Conservation (phyloP, 2,797 vertebrate genomes). For the Karalla daura region DNA sequence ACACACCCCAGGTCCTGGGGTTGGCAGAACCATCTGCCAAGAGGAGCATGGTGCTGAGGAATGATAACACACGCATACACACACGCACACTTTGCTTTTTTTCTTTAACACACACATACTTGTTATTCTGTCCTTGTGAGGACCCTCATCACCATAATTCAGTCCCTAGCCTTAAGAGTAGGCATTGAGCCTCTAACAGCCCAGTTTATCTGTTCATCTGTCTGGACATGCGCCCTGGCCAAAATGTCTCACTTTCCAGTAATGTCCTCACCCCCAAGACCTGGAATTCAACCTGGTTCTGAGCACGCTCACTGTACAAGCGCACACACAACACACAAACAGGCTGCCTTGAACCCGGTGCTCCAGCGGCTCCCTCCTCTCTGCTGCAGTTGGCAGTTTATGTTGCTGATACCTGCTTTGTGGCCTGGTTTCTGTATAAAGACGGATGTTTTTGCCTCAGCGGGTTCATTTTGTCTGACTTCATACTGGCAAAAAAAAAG, state of each 20-base stretch:
- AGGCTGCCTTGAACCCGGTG: constrained; percentile 36
- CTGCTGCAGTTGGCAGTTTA: constrained; percentile 42
- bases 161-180: too few species aligned
- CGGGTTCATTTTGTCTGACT: constrained; percentile 24
- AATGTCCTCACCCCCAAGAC: too few species aligned
- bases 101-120: constrained; percentile 14
- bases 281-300: too few species aligned
- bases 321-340: constrained; percentile 27
- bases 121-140: too few species aligned
- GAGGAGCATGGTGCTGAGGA: constrained; percentile 68
- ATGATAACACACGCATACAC: constrained; percentile 67
- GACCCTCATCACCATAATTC: too few species aligned
- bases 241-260: too few species aligned
- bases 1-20: constrained; percentile 50
- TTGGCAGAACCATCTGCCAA: constrained; percentile 67
- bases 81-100: constrained; percentile 14
- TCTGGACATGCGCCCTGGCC: too few species aligned
- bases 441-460: constrained; percentile 7
- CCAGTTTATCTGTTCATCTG: too few species aligned
- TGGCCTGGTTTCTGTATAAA: constrained; percentile 22
- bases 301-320: too few species aligned
- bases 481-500: constrained; percentile 31
- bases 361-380: constrained; percentile 30
- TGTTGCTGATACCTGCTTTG: constrained; percentile 47
- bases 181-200: too few species aligned